phyloP scores from a whole-genome alignment of 2,888 invertebrate species.

The Phortica magna region DNA sequence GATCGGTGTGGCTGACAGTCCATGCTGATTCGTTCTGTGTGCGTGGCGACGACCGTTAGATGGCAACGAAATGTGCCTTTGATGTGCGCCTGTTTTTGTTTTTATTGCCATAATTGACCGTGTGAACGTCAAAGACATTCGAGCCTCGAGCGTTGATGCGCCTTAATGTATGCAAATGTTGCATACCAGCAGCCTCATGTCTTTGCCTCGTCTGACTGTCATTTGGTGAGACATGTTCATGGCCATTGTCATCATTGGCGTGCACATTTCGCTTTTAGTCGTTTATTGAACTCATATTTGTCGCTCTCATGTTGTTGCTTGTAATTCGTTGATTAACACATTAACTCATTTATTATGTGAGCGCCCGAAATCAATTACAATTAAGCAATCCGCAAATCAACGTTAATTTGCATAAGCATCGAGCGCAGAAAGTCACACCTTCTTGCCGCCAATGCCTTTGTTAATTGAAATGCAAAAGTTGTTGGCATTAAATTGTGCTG shows the following conservation, averaged over 20 bases:
- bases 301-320: no score
- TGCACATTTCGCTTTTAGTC: no score
- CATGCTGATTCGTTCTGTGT: neutral
- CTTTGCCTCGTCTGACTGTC: neutral
- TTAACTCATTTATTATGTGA: no score
- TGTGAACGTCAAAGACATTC: neutral
- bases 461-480: no score
- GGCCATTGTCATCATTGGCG: neutral
- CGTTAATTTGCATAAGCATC: no score
- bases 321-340: neutral
- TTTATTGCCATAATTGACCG: slow-evolving; percentile 21
- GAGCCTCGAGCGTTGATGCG: neutral
- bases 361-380: no score
- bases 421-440: no score
- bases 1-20: neutral
- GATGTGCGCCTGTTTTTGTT: slow-evolving; percentile 13
- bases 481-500: no score
- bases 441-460: no score
- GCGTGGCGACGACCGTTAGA: slow-evolving; percentile 9
- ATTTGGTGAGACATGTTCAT: neutral
- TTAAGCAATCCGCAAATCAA: no score
- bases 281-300: no score
- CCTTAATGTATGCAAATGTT: slow-evolving; percentile 10
- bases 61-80: slow-evolving; percentile 9
- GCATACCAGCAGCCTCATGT: neutral